Evolutionary conservation across 2,113 vertebrate species (phyloP).

Genomic region (Dendropsophus ebraccatus): DNA sequence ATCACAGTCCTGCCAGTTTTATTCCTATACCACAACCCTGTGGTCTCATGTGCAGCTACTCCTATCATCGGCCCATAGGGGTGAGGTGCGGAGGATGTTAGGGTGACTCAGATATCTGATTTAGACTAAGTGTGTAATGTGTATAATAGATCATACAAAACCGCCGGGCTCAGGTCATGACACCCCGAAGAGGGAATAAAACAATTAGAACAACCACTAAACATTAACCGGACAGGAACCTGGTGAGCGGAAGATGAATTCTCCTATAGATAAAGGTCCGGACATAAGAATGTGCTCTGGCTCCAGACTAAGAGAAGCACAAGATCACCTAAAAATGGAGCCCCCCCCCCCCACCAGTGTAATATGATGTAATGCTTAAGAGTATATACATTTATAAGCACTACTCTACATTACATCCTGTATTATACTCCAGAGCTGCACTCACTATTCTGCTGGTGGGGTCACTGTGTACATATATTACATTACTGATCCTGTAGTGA

Average conservation of each 20-base stretch:
- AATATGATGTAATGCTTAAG: neutral
- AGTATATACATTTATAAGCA: neutral
- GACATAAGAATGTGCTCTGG: neutral
- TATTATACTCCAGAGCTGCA: too few relatives aligned
- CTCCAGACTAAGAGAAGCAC: neutral
- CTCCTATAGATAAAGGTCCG: constrained; percentile 11
- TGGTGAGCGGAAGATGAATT: constrained; percentile 28
- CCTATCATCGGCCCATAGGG: too few relatives aligned
- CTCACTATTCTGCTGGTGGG: too few relatives aligned
- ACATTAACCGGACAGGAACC: constrained; percentile 40
- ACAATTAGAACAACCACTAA: constrained; percentile 51
- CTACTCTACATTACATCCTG: neutral
- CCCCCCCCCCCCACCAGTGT: neutral
- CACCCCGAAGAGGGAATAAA: constrained; percentile 33
- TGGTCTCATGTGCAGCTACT: too few relatives aligned
- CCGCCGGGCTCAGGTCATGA: constrained; percentile 2
- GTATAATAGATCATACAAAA: constrained; percentile 4
- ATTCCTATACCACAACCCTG: too few relatives aligned
- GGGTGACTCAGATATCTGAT: neutral
- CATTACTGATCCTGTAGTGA: too few relatives aligned
- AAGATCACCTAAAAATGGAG: neutral
- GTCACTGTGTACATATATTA: too few relatives aligned
- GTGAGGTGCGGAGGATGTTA: too few relatives aligned
- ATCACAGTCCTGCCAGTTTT: too few relatives aligned
- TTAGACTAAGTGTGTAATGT: constrained; percentile 23